Conservation (phyloP, 2,113 vertebrate species). For the Embiotoca jacksoni region DNA sequence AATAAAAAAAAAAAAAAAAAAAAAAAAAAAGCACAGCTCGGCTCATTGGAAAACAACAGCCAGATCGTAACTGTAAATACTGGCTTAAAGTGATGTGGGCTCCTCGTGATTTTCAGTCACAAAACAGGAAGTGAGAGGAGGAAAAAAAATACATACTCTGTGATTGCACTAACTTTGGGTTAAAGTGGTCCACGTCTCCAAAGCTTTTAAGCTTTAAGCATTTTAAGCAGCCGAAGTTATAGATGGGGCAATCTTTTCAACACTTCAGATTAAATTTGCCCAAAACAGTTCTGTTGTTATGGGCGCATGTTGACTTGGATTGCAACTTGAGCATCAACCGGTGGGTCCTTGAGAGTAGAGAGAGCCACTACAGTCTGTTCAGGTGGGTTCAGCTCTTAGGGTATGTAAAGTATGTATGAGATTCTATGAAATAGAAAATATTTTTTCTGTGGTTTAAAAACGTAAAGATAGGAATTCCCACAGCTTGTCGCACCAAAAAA, state of each 20-base stretch:
- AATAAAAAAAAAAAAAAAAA: constrained; percentile 62
- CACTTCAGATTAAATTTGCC: constrained; percentile 14
- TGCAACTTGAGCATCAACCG: constrained; percentile 21
- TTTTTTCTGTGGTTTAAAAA: constrained; percentile 5
- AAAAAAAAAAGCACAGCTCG: constrained; percentile 69
- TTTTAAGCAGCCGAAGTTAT: constrained; percentile 9
- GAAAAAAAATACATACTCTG: constrained; percentile 16
- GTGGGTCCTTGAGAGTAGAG: constrained; percentile 29
- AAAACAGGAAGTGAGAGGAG: constrained; percentile 72
- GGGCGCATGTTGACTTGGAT: constrained; percentile 11
- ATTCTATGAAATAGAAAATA: no score
- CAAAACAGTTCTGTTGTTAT: not conserved
- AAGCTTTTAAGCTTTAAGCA: constrained; percentile 8
- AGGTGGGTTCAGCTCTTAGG: not conserved
- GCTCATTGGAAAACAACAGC: constrained; percentile 77
- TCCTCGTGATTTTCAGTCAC: constrained; percentile 63
- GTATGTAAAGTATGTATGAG: not conserved
- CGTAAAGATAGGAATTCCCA: not conserved
- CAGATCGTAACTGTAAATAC: constrained; percentile 81
- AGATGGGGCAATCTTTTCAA: constrained; percentile 13
- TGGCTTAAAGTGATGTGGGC: constrained; percentile 74
- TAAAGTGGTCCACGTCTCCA: constrained; percentile 2
- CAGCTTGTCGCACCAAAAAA: not conserved
- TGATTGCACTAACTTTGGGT: constrained; percentile 48
- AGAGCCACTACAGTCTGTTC: constrained; percentile 15